Percentiles rank a stretch among this genome's conserved stretches.
These are phyloP conservation scores for Myotis lucifugus DNA, from an alignment of 2,113 vertebrate species.

Conservation along the genomic window DNA sequence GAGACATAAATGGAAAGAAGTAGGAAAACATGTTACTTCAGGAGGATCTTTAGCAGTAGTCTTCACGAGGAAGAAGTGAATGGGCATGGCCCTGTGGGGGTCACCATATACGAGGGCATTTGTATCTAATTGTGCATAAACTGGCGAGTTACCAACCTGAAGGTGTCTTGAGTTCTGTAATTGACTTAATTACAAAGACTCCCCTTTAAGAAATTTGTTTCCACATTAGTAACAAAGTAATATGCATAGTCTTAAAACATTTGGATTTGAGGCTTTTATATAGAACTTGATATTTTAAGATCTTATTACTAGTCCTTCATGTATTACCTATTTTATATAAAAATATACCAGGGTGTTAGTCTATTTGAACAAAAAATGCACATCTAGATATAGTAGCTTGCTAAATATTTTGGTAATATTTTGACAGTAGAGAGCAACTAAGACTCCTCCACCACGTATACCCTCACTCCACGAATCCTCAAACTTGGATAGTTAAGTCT, in stretches of 20 bases:
- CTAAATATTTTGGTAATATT: not conserved
- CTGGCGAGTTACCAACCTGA: not conserved
- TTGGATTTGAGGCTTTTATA: not conserved
- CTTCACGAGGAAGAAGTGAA: not conserved
- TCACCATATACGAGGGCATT: not conserved
- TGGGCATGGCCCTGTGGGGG: rapidly evolving
- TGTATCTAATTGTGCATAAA: not conserved
- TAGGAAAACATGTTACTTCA: not conserved
- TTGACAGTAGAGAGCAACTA: not conserved
- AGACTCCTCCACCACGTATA: not conserved
- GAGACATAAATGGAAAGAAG: not conserved
- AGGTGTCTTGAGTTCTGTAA: not conserved
- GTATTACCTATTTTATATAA: not conserved
- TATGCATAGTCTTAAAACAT: not conserved
- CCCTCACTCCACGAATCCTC: not conserved
- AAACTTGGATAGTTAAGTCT: no score
- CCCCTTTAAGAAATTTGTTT: not conserved
- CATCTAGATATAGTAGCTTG: not conserved
- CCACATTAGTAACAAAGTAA: not conserved
- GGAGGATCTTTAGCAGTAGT: not conserved
- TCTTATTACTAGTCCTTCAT: not conserved
- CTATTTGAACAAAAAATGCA: not conserved
- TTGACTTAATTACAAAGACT: not conserved
- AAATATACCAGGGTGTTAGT: not conserved
- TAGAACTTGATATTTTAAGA: not conserved